phyloP scores from a whole-genome alignment of 2,888 invertebrate genomes.

The Acronicta psi region DNA sequence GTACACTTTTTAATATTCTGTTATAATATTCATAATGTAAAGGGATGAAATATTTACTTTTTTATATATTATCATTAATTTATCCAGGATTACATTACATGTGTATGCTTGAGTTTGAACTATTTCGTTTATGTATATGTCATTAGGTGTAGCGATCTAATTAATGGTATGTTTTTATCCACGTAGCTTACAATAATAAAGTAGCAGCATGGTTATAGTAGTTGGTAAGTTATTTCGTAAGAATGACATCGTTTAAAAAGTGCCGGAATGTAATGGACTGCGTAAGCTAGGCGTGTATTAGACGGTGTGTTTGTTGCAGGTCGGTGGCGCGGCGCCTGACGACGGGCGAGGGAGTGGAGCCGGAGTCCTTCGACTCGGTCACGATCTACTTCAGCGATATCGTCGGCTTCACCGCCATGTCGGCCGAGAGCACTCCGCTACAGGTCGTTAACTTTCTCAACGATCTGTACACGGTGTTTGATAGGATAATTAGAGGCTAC shows the following conservation, averaged over 20 bases:
- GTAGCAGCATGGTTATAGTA: slow-evolving; percentile 42
- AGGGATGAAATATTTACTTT: slow-evolving; percentile 8
- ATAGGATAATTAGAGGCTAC: slow-evolving; percentile 98
- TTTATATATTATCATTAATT: background rate
- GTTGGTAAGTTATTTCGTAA: slow-evolving; percentile 26
- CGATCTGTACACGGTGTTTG: slow-evolving; percentile 99
- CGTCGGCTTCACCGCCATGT: slow-evolving; percentile 98
- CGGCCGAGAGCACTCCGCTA: slow-evolving; percentile 97
- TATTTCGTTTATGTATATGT: slow-evolving; percentile 26
- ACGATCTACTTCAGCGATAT: slow-evolving; percentile 99
- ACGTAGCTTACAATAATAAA: slow-evolving; percentile 23
- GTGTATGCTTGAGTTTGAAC: slow-evolving; percentile 34
- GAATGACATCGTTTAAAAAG: background rate
- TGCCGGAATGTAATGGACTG: background rate
- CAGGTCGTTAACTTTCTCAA: slow-evolving; percentile 99
- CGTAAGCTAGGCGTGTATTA: slow-evolving; percentile 4
- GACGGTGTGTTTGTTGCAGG: slow-evolving; percentile 84
- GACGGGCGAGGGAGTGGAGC: slow-evolving; percentile 96
- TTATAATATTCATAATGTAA: slow-evolving; percentile 26
- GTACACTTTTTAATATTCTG: slow-evolving; percentile 35
- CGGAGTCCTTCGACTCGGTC: slow-evolving; percentile 97
- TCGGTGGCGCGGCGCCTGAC: slow-evolving; percentile 96
- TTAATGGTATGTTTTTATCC: slow-evolving; percentile 18
- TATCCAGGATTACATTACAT: background rate
- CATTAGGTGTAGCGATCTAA: slow-evolving; percentile 19